Evolutionary conservation across 2,797 vertebrate species (phyloP).

Genomic region (Xiphorhynchus erythropygius): DNA sequence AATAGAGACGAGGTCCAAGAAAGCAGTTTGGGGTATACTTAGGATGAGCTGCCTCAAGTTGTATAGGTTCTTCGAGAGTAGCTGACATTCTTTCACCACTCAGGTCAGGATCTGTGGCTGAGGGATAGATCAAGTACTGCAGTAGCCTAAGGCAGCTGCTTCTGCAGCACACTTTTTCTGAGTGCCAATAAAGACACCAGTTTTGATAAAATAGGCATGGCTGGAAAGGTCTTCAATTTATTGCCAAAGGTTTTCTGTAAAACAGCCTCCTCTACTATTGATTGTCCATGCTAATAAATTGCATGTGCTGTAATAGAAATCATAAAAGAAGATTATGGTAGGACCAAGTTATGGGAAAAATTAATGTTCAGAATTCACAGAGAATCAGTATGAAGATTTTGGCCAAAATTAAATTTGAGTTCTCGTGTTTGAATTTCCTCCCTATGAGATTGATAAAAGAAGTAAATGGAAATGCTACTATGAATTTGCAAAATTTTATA

Average conservation of each 20-base stretch:
- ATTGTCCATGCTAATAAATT: not conserved
- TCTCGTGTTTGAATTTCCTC: not conserved
- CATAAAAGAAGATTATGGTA: not conserved
- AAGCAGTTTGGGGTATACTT: not conserved
- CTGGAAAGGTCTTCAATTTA: not conserved
- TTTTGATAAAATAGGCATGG: not conserved
- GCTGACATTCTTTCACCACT: not conserved
- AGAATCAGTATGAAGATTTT: not conserved
- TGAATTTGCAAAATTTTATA: not conserved
- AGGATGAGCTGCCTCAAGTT: not conserved
- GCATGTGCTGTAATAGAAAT: not conserved
- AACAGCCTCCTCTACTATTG: not conserved
- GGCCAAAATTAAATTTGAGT: not conserved
- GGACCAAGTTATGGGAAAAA: not conserved
- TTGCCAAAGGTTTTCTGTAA: not conserved
- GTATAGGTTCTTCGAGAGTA: not conserved
- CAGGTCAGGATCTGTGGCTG: not conserved
- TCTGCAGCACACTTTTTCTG: not conserved
- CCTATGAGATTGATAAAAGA: not conserved
- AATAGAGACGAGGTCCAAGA: not conserved
- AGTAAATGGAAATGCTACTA: not conserved
- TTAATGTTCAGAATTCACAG: not conserved
- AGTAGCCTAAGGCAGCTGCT: not conserved
- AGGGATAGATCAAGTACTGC: not conserved
- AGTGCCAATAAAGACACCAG: not conserved